Conservation (phyloP, 2,888 invertebrate species). For the Sylvicola cinctus region DNA sequence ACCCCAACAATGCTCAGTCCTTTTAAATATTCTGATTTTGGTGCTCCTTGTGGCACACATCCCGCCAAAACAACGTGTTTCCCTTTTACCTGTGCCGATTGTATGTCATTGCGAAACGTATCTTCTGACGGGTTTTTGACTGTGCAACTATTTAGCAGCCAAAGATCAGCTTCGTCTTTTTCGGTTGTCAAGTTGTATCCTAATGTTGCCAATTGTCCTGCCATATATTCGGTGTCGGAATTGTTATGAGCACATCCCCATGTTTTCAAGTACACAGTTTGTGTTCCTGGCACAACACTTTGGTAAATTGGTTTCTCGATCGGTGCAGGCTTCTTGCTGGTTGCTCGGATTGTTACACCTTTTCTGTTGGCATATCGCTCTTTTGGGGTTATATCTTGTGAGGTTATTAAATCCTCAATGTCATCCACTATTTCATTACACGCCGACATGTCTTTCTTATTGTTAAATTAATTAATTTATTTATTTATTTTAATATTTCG, state of each 20-base stretch:
- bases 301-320: constrained; percentile 27
- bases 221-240: constrained; percentile 98
- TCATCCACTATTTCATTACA: constrained; percentile 52
- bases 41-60: constrained; percentile 90
- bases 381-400: constrained; percentile 60
- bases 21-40: constrained; percentile 35
- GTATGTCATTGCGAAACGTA: constrained; percentile 76
- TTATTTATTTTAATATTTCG: no score
- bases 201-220: constrained; percentile 71
- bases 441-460: constrained; percentile 27
- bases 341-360: constrained; percentile 43
- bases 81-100: constrained; percentile 45
- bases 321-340: constrained; percentile 15
- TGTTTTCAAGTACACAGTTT: constrained; percentile 71
- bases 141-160: constrained; percentile 84
- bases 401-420: constrained; percentile 66
- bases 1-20: constrained; percentile 92
- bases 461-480: no score
- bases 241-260: constrained; percentile 98
- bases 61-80: constrained; percentile 90
- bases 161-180: constrained; percentile 67
- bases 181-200: constrained; percentile 72
- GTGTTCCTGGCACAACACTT: constrained; percentile 48
- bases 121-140: constrained; percentile 96
- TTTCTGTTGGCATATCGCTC: constrained; percentile 53